Evolutionary conservation across 2,888 invertebrate genomes (phyloP).

Genomic region (Monochamus alternatus): DNA sequence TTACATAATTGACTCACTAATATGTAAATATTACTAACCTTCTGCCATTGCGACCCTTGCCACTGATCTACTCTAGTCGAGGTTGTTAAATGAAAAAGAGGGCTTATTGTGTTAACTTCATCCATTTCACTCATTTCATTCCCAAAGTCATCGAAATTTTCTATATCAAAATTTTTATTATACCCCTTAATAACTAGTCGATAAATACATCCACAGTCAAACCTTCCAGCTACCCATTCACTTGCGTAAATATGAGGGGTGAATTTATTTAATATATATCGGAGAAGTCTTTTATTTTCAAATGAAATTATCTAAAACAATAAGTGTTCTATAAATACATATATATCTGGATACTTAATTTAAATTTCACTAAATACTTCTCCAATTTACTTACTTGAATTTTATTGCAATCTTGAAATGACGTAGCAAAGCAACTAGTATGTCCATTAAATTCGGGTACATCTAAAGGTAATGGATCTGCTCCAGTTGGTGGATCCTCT

Average conservation of each 20-base stretch:
- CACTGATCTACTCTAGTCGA: slow-evolving; percentile 47
- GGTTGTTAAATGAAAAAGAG: slow-evolving; percentile 31
- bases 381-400: slow-evolving; percentile 64
- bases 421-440: slow-evolving; percentile 74
- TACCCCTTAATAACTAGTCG: slow-evolving; percentile 54
- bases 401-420: slow-evolving; percentile 71
- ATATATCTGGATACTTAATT: slow-evolving; percentile 69
- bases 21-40: too few species aligned
- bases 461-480: slow-evolving; percentile 68
- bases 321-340: slow-evolving; percentile 75
- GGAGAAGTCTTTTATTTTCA: slow-evolving; percentile 49
- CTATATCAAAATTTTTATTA: slow-evolving; percentile 34
- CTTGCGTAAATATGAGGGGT: slow-evolving; percentile 73
- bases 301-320: slow-evolving; percentile 51
- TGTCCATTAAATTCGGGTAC: slow-evolving; percentile 69
- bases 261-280: slow-evolving; percentile 70
- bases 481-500: slow-evolving; percentile 71
- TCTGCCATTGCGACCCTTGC: slow-evolving; percentile 52
- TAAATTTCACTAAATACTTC: background rate
- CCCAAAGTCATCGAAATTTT: slow-evolving; percentile 63
- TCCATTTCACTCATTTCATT: slow-evolving; percentile 71
- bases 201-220: slow-evolving; percentile 72
- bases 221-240: slow-evolving; percentile 71
- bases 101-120: background rate
- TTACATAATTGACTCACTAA: background rate